Conservation (phyloP, 2,888 invertebrate species). For the Ochlodes sylvanus region DNA sequence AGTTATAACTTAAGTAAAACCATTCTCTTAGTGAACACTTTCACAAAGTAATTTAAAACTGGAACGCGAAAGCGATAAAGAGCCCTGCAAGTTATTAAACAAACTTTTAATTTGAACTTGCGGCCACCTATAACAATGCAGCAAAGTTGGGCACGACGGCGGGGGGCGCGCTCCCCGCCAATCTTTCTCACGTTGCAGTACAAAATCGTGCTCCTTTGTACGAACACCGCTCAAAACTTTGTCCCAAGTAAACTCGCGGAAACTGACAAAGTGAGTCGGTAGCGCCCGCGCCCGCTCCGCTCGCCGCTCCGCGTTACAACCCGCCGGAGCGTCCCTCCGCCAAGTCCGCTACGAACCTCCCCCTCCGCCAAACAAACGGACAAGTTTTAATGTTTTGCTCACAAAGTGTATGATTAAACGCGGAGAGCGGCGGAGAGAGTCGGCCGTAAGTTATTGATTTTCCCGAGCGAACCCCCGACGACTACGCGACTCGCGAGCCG, state of each 20-base stretch:
- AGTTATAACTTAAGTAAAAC: slow-evolving; percentile 25
- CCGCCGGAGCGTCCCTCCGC: slow-evolving; percentile 53
- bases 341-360: slow-evolving; percentile 57
- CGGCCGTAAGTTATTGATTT: slow-evolving; percentile 86
- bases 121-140: slow-evolving; percentile 74
- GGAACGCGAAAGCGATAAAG: slow-evolving; percentile 54
- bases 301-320: slow-evolving; percentile 54
- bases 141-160: slow-evolving; percentile 66
- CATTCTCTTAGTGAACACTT: slow-evolving; percentile 34
- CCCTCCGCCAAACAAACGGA: slow-evolving; percentile 83
- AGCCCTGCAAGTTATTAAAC: slow-evolving; percentile 66
- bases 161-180: slow-evolving; percentile 69
- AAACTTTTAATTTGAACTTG: slow-evolving; percentile 78
- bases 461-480: slow-evolving; percentile 81
- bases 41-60: slow-evolving; percentile 57
- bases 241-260: slow-evolving; percentile 78
- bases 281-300: slow-evolving; percentile 59
- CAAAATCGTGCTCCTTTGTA: slow-evolving; percentile 80
- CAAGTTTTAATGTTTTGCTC: slow-evolving; percentile 86
- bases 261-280: slow-evolving; percentile 55
- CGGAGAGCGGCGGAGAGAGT: slow-evolving; percentile 84
- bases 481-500: slow-evolving; percentile 74
- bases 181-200: slow-evolving; percentile 78
- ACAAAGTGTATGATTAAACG: slow-evolving; percentile 86
- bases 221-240: slow-evolving; percentile 83